Evolutionary conservation across 1,140 invertebrate genomes (phyloP), one percentile per base, ranked within the genome.

Genomic region (Sitodiplosis mosellana): DNA sequence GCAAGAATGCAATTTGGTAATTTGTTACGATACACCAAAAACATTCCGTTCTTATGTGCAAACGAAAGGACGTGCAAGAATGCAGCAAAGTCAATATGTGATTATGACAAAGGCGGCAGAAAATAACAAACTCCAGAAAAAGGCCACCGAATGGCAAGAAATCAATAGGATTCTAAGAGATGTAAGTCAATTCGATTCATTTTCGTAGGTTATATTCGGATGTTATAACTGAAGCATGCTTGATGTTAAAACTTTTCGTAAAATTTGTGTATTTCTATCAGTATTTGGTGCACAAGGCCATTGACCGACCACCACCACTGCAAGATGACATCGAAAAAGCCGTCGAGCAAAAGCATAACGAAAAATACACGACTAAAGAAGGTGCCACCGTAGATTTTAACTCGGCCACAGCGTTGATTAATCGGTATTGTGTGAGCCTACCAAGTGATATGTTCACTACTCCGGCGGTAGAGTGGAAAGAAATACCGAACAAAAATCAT

Each of bases 11-110:
- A 82, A 84, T 56, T 66, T 86, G 37, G 80, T 90, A 0, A 63
- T 87, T 17, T 70, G 77, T 33, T 83, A 83, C 64, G 82, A 87
- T 60, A 60, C 68, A 10, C 75, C 87, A 0, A 61, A 71, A 51
- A 78, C 79, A 48, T 89, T 86, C 58, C 70, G 78, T 47, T 83
- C 83, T 12, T 93, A 90, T 57, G 75, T 90, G 37, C 83, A 90
- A 54, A 83, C 80, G 18, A 91, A 91, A 70, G 81, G 75, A 54
- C 64, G 83, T 40, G 70, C 69, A 2, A 60, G 71, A 8, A 58
- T 54, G 27, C 51, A 55, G 21, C 53, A 67, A 2, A 59, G 68
- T 0, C 55, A 38, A 14, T 72, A 56, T 34, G 51, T 69, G 0
- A 45, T 72, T 14, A 52, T 71, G 42, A 21, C 27, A 0, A 53